Conservation (phyloP, 2,888 invertebrate species). For the Phasia obesa region DNA sequence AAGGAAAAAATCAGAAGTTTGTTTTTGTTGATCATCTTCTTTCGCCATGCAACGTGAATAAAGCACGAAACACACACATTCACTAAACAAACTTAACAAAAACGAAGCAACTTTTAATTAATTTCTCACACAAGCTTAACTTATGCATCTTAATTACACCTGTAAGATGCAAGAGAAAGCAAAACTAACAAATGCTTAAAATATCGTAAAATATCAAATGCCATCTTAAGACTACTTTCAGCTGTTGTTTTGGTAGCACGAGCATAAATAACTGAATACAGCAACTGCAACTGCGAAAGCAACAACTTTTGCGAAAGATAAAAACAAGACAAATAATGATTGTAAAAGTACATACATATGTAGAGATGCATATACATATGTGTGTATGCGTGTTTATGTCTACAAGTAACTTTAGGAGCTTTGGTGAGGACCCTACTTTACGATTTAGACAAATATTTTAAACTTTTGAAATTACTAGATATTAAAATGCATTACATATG, state of each 20-base stretch:
- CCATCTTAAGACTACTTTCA: slow-evolving; percentile 29
- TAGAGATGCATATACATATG: background rate
- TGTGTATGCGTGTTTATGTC: background rate
- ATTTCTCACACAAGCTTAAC: slow-evolving; percentile 74
- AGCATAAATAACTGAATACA: background rate
- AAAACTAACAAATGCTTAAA: slow-evolving; percentile 43
- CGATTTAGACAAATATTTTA: too few relatives aligned
- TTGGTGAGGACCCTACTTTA: too few relatives aligned
- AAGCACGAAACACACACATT: background rate
- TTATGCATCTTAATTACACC: slow-evolving; percentile 73
- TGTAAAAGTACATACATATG: background rate
- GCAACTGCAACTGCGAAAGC: background rate
- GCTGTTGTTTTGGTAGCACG: slow-evolving; percentile 11
- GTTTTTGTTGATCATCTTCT: slow-evolving; percentile 24
- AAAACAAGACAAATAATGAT: slow-evolving; percentile 23
- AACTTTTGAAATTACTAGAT: too few relatives aligned
- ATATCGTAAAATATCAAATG: slow-evolving; percentile 50
- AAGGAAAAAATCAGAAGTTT: slow-evolving; percentile 44
- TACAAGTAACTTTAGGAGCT: background rate
- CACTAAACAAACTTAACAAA: slow-evolving; percentile 24
- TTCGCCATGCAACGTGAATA: background rate
- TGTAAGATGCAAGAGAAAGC: slow-evolving; percentile 64
- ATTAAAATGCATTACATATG: too few relatives aligned
- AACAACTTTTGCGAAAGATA: background rate
- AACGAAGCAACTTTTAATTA: slow-evolving; percentile 73